Percentiles rank a stretch among this genome's conserved stretches.
These are phyloP conservation scores for Platanista minor DNA, from an alignment of 2,113 vertebrate genomes.

Conservation along the genomic window DNA sequence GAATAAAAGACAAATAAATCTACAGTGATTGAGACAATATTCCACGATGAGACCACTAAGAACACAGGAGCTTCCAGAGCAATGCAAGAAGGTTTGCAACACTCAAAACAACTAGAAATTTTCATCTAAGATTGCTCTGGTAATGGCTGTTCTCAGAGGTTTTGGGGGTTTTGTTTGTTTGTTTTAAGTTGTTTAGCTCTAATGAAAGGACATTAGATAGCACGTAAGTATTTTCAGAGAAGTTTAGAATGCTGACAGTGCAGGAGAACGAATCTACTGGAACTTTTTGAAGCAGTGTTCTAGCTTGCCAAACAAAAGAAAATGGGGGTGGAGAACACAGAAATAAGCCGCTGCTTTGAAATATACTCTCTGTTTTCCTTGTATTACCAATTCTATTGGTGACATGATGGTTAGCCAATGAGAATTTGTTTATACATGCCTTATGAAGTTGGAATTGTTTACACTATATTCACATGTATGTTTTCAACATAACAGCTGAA, in stretches of 20 bases:
- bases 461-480: neutral
- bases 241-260: neutral
- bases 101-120: neutral
- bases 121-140: neutral
- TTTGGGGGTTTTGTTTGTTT: neutral
- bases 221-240: neutral
- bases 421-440: neutral
- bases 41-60: neutral
- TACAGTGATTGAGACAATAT: neutral
- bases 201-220: neutral
- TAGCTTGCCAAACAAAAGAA: neutral
- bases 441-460: neutral
- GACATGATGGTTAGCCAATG: neutral
- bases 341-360: neutral
- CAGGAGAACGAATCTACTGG: neutral
- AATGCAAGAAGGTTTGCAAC: neutral
- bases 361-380: neutral
- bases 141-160: neutral
- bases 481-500: neutral
- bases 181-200: neutral
- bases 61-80: neutral
- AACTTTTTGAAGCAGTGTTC: neutral
- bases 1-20: neutral
- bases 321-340: neutral
- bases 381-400: neutral